phyloP scores from a whole-genome alignment of 1,140 invertebrate genomes.

The Macrobrachium nipponense region DNA sequence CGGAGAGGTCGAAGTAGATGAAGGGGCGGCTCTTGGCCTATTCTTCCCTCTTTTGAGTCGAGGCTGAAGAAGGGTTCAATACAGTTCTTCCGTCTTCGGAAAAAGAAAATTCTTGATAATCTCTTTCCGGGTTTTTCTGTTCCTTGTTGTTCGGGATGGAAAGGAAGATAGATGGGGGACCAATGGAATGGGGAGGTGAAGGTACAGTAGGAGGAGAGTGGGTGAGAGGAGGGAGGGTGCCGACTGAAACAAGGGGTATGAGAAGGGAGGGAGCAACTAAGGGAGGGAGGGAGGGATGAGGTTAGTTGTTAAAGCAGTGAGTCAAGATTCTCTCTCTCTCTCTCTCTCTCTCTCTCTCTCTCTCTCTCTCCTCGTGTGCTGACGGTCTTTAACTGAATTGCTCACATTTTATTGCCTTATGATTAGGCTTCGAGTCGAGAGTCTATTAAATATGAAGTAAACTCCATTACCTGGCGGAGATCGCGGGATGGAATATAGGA shows the following conservation, averaged over 20 bases:
- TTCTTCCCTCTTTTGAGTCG: too few relatives aligned
- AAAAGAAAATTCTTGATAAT: too few relatives aligned
- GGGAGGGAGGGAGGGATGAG: too few relatives aligned
- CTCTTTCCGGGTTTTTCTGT: too few relatives aligned
- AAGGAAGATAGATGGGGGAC: too few relatives aligned
- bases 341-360: background rate
- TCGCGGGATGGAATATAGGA: background rate
- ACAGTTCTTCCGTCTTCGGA: too few relatives aligned
- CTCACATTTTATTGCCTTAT: constrained; percentile 19
- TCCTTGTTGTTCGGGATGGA: too few relatives aligned
- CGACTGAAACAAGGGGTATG: background rate
- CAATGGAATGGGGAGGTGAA: too few relatives aligned
- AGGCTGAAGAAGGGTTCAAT: too few relatives aligned
- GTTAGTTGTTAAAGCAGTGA: background rate
- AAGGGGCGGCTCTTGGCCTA: too few relatives aligned
- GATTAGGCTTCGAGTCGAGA: constrained; percentile 46
- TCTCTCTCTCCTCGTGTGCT: background rate
- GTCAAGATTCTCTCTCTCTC: background rate
- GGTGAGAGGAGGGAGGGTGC: background rate
- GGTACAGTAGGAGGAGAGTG: background rate
- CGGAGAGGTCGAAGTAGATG: too few relatives aligned
- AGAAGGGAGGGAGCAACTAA: background rate
- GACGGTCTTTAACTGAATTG: constrained; percentile 5
- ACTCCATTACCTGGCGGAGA: constrained; percentile 16
- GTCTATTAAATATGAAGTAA: constrained; percentile 49